Conservation (phyloP, 2,797 vertebrate genomes). For the Myotis planiceps region DNA sequence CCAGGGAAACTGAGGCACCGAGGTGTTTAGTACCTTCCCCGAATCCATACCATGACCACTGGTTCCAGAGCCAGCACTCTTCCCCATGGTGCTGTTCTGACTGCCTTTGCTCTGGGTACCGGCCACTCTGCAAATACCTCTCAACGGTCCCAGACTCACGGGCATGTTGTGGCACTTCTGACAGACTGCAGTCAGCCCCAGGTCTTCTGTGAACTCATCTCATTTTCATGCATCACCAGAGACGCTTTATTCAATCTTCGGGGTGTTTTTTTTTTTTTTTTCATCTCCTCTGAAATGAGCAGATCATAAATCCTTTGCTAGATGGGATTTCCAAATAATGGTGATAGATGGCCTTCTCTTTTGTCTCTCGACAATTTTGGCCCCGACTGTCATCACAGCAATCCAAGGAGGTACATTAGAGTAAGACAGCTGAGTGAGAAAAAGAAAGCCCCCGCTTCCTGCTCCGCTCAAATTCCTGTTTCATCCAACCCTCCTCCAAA, state of each 20-base stretch:
- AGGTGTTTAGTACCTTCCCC: neutral
- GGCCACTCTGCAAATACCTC: neutral
- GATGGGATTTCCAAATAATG: slow-evolving; percentile 80
- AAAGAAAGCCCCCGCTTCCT: neutral
- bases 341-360: slow-evolving; percentile 78
- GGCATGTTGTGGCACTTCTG: slow-evolving; percentile 21
- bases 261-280: slow-evolving; percentile 73
- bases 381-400: slow-evolving; percentile 22
- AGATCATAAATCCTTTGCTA: slow-evolving; percentile 82
- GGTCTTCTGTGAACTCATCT: slow-evolving; percentile 75
- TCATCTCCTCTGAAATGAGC: slow-evolving; percentile 82
- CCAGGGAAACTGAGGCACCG: neutral
- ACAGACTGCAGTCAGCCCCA: slow-evolving; percentile 62
- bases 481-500: slow-evolving; percentile 72
- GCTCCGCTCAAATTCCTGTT: slow-evolving; percentile 69
- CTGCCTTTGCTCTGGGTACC: neutral
- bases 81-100: rapidly evolving
- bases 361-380: slow-evolving; percentile 77
- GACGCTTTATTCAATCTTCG: slow-evolving; percentile 82
- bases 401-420: slow-evolving; percentile 57
- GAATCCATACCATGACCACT: neutral
- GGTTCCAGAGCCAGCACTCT: neutral
- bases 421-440: slow-evolving; percentile 47
- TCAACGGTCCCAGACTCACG: neutral
- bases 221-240: slow-evolving; percentile 76